Conservation (phyloP, 2,113 vertebrate species). For the Syngnathus scovelli region DNA sequence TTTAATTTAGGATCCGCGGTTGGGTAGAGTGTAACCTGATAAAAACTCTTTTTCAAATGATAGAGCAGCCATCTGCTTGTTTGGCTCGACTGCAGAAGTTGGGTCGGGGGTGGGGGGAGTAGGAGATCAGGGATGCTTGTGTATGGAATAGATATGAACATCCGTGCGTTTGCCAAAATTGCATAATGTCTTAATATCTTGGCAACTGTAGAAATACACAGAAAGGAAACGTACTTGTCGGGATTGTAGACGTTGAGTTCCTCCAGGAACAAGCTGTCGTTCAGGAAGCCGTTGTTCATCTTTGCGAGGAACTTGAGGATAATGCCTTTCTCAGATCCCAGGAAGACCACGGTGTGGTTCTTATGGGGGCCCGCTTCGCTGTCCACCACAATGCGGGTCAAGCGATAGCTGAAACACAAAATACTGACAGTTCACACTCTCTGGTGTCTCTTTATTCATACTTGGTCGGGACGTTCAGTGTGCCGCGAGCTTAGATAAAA, state of each 20-base stretch:
- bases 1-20: slow-evolving; percentile 72
- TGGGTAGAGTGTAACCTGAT: slow-evolving; percentile 69
- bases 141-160: slow-evolving; percentile 28
- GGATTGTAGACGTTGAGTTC: slow-evolving; percentile 94
- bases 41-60: slow-evolving; percentile 69
- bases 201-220: not conserved
- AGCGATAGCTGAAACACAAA: slow-evolving; percentile 79
- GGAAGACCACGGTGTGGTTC: slow-evolving; percentile 92
- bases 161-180: slow-evolving; percentile 31
- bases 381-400: slow-evolving; percentile 94
- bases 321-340: slow-evolving; percentile 96
- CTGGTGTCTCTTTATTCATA: not conserved
- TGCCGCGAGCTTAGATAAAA: not conserved
- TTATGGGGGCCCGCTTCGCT: slow-evolving; percentile 82
- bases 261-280: slow-evolving; percentile 95
- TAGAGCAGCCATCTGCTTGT: slow-evolving; percentile 66
- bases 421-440: not conserved
- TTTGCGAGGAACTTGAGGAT: slow-evolving; percentile 95
- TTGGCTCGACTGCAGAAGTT: slow-evolving; percentile 40
- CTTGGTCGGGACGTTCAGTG: too few relatives aligned
- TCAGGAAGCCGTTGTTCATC: slow-evolving; percentile 85
- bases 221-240: slow-evolving; percentile 81
- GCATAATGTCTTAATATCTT: not conserved
- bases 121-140: slow-evolving; percentile 53
- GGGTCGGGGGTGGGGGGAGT: slow-evolving; percentile 53